Evolutionary conservation across 2,888 invertebrate species (phyloP).

Genomic region (Notocelia uddmanniana): DNA sequence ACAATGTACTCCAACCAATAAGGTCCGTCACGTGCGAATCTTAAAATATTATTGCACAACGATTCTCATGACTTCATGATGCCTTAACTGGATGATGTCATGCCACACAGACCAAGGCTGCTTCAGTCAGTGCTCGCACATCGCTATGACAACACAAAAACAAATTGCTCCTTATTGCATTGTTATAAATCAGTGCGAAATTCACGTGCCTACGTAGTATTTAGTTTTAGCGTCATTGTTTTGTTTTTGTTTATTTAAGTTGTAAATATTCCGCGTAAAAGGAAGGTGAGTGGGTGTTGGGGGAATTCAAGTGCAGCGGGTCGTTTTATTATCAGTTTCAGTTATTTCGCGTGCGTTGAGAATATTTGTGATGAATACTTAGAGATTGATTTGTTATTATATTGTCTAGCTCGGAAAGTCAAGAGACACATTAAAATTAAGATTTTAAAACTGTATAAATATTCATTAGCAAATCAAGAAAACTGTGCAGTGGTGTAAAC

Average conservation of each 20-base stretch:
- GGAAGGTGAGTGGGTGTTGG: constrained; percentile 74
- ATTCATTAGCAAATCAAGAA: not conserved
- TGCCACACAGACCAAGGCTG: constrained; percentile 49
- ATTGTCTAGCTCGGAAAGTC: too few relatives aligned
- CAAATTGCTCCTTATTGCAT: constrained; percentile 59
- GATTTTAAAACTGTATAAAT: not conserved
- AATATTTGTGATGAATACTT: not conserved
- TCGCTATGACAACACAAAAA: constrained; percentile 76
- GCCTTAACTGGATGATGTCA: constrained; percentile 70
- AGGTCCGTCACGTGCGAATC: constrained; percentile 27
- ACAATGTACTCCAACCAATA: constrained; percentile 28
- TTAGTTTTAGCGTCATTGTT: constrained; percentile 52
- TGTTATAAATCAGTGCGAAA: constrained; percentile 70
- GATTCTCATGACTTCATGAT: constrained; percentile 41
- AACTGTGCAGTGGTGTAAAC: not conserved
- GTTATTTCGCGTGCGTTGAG: not conserved
- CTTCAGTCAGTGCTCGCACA: constrained; percentile 62
- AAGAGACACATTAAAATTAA: not conserved
- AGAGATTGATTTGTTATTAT: not conserved
- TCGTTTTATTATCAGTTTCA: not conserved
- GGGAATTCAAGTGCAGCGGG: constrained; percentile 12
- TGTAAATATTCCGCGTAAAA: constrained; percentile 80
- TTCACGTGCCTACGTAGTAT: constrained; percentile 71
- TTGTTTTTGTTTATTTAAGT: constrained; percentile 59
- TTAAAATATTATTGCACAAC: constrained; percentile 35